A percentile compares a stretch with the other conserved stretches of the same genome.
phyloP scores from a whole-genome alignment of 2,113 vertebrate species.

The Pogonocichla stellata region DNA sequence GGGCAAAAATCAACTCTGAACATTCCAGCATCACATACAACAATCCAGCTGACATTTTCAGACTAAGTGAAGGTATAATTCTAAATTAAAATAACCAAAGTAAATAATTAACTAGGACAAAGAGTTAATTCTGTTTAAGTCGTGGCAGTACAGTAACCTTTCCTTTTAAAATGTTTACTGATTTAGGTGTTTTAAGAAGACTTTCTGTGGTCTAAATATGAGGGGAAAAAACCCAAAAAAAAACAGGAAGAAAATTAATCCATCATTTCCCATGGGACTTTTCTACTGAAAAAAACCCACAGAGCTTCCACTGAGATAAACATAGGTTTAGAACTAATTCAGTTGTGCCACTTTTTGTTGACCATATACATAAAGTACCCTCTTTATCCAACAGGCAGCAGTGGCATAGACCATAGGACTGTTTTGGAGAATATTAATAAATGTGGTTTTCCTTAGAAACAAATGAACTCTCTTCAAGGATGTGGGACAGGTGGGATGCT shows the following conservation, averaged over 20 bases:
- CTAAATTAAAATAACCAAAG: not conserved
- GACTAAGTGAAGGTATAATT: not conserved
- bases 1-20: fast-evolving
- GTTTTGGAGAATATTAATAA: not conserved
- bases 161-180: not conserved
- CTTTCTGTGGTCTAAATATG: not conserved
- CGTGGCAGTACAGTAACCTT: not conserved
- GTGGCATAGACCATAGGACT: not conserved
- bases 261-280: not conserved
- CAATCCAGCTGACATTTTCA: not conserved
- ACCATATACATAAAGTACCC: not conserved
- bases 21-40: not conserved
- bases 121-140: not conserved
- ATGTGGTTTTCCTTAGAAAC: not conserved
- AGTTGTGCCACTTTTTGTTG: not conserved
- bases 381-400: not conserved
- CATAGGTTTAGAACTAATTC: not conserved
- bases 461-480: not conserved
- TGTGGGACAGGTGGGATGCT: not conserved
- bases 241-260: not conserved
- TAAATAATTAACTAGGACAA: not conserved
- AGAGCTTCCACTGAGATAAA: not conserved
- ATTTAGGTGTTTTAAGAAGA: not conserved
- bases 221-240: not conserved
- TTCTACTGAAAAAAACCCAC: not conserved